Conservation (phyloP, 2,113 vertebrate species). For the Hepsetus odoe region DNA sequence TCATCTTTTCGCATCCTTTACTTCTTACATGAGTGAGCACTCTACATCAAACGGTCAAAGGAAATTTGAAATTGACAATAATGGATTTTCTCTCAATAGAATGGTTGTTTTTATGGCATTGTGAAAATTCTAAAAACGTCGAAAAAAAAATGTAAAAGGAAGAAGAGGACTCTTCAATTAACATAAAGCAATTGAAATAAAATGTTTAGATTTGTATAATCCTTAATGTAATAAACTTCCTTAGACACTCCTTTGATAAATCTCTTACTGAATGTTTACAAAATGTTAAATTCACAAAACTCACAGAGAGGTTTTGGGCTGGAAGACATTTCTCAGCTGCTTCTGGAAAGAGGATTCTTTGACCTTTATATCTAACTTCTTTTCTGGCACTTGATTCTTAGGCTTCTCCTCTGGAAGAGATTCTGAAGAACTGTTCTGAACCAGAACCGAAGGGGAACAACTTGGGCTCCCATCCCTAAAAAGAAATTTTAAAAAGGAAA, state of each 20-base stretch:
- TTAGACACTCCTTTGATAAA: too few species aligned
- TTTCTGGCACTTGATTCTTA: background rate
- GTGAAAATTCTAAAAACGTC: too few species aligned
- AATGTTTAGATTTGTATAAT: too few species aligned
- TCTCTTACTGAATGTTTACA: background rate
- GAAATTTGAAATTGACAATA: background rate
- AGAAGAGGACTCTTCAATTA: too few species aligned
- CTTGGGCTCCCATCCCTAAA: slow-evolving; percentile 13
- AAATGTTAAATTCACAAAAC: slow-evolving; percentile 4
- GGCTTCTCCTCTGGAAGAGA: background rate
- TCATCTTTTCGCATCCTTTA: background rate
- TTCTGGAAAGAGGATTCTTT: slow-evolving; percentile 61
- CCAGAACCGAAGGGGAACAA: background rate
- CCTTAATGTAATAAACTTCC: too few species aligned
- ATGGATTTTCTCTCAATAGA: too few species aligned
- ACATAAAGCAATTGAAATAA: too few species aligned
- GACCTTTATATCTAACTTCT: background rate
- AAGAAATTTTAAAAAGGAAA: background rate
- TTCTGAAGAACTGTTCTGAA: background rate
- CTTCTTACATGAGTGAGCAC: background rate
- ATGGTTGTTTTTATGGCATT: too few species aligned
- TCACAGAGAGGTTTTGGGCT: slow-evolving; percentile 61
- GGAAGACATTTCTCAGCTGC: slow-evolving; percentile 58
- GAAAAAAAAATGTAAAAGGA: too few species aligned
- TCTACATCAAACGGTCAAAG: background rate